Base-by-base conservation (phyloP, 2,113 vertebrate species). In the Donacobius atricapilla region DNA sequence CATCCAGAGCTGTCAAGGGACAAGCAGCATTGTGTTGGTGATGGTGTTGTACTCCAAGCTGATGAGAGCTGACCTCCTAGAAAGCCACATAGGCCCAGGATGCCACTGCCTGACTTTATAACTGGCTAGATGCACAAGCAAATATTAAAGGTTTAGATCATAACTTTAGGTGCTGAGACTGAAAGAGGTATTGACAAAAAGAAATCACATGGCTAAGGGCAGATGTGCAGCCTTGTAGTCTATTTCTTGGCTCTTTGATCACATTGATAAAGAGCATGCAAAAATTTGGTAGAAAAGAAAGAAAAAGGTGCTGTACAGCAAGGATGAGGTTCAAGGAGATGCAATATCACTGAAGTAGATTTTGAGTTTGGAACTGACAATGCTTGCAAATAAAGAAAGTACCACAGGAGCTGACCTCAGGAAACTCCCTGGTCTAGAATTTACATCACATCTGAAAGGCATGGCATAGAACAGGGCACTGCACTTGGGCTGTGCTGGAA, bases 1-100 rank as follows among this genome's bases (percentile, higher is more conserved):
- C 96, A 96, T 99, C 99, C 96, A 99, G 95, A 96, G 97, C 99
- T 99, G 97, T 24, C 51, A 96, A 79, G 81, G 37, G 75, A 96
- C 53, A 95, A 89, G 83, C 63, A 72, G 48, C 22, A 7, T 51
- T 33, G 25, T 57, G 20, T 83, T 15, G 11, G 84, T 82, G 90
- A 70, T 14, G 48, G 35, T 54, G 50, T 27, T 57, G 13, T 50
- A 30, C 30, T 28, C 42, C 44, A 66, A 28, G 31, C 8, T 69
- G 45, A 45, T n/a, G 24, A 37, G 54, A 70, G 53, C 73, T 54
- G 58, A 30, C 54, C 58, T 80, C 64, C 56, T 57, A 80, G 86
- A 80, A 93, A 50, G 33, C 39, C 3, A 0, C 14, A 14, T 22
- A 13, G 51, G 65, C 44, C 31, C 51, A 27, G 48, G n/a, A 76